Conservation (phyloP, 2,797 vertebrate genomes). For the Carcharodon carcharias region DNA sequence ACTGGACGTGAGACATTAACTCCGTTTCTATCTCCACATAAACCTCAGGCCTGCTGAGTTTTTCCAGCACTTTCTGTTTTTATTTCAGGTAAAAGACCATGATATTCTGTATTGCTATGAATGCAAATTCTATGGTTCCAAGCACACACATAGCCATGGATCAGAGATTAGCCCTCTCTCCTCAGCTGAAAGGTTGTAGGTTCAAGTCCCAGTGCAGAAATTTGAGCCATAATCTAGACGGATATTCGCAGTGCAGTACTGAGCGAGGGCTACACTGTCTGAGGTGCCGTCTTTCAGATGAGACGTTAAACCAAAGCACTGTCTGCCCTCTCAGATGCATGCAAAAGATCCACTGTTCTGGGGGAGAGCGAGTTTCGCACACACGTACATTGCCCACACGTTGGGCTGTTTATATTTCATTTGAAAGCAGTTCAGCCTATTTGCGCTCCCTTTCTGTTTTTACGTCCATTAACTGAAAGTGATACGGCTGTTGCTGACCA, state of each 20-base stretch:
- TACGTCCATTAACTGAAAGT: neutral
- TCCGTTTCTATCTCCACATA: no score
- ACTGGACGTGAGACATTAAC: no score
- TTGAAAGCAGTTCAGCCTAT: neutral
- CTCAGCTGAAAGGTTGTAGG: neutral
- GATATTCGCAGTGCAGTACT: neutral
- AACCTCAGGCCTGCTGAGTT: no score
- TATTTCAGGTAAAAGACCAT: no score
- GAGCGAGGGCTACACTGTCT: neutral
- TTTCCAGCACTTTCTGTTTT: no score
- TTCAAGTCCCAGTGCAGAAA: neutral
- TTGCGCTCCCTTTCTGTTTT: neutral
- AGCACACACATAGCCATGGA: no score
- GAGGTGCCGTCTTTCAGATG: neutral
- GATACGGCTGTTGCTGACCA: neutral
- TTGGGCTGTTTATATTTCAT: neutral
- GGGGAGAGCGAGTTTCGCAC: neutral
- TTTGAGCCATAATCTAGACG: neutral
- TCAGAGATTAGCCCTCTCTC: neutral
- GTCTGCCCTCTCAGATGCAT: neutral
- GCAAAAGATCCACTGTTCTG: neutral
- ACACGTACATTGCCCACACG: neutral
- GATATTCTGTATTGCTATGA: neutral
- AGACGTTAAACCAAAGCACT: neutral
- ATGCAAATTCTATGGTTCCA: neutral